Percentiles rank a stretch among this genome's conserved stretches.
These are phyloP conservation scores for Oreochromis aureus DNA, from an alignment of 2,113 vertebrate species.

Conservation along the genomic window DNA sequence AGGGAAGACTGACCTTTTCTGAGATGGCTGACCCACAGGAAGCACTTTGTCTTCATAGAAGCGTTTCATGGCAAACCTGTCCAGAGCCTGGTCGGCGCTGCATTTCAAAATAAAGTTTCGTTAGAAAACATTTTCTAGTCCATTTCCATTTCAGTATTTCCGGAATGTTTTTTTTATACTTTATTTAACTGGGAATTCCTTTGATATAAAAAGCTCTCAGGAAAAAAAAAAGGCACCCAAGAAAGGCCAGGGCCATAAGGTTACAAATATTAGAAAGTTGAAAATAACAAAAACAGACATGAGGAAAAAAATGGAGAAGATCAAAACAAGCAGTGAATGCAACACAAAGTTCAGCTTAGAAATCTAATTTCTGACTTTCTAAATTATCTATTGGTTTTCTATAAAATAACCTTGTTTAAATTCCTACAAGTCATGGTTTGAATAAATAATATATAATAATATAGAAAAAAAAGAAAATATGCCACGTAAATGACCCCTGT, in stretches of 20 bases:
- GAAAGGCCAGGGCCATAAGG: neutral
- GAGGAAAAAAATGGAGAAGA: neutral
- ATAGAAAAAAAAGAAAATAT: neutral
- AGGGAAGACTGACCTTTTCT: slow-evolving; percentile 83
- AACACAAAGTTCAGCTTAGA: neutral
- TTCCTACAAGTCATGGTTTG: neutral
- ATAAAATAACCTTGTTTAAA: accelerated
- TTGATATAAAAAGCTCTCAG: neutral
- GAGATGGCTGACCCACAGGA: slow-evolving; percentile 92
- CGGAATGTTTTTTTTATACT: neutral
- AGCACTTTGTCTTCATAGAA: slow-evolving; percentile 98
- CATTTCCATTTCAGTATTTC: neutral
- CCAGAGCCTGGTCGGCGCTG: slow-evolving; percentile 94
- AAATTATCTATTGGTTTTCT: neutral
- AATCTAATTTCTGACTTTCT: neutral
- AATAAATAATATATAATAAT: neutral
- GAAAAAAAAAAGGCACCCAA: neutral
- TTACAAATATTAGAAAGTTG: neutral
- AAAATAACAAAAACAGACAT: neutral
- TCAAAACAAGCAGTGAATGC: neutral
- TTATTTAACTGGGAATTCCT: neutral
- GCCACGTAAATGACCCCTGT: neutral
- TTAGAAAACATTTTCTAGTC: neutral
- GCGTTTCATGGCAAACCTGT: slow-evolving; percentile 97
- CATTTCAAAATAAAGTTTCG: neutral